A percentile compares a stretch with the other conserved stretches of the same genome.
Evolutionary conservation across 1,140 invertebrate species (phyloP).

Genomic region (Drosophila subobscura): DNA sequence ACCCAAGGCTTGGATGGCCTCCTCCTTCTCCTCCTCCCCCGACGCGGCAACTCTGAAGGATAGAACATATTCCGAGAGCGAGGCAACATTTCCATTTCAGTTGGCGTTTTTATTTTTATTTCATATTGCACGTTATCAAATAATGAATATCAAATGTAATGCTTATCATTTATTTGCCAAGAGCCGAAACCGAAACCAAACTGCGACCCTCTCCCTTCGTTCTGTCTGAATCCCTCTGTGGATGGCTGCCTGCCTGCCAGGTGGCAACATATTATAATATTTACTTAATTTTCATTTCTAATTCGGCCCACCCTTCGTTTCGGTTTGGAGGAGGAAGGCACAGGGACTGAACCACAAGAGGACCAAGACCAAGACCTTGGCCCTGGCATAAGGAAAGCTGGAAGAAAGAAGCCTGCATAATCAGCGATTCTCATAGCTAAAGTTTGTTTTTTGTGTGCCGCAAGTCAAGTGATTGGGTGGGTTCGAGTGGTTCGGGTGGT

Average conservation of each 20-base stretch:
- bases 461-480: conserved; percentile 52
- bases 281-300: conserved; percentile 83
- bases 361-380: conserved; percentile 49
- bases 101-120: conserved; percentile 81
- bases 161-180: conserved; percentile 83
- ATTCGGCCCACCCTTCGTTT: conserved; percentile 39
- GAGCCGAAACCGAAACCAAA: conserved; percentile 52
- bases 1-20: neutral
- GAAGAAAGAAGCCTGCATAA: conserved; percentile 65
- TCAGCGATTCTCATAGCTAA: conserved; percentile 62
- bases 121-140: conserved; percentile 81
- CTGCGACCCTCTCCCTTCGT: neutral
- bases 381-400: conserved; percentile 20
- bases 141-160: conserved; percentile 84
- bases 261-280: conserved; percentile 79
- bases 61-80: neutral
- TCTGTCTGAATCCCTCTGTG: neutral
- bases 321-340: conserved; percentile 12
- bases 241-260: conserved; percentile 16
- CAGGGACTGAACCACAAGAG: conserved; percentile 5
- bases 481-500: too few relatives aligned
- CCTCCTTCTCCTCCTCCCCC: conserved; percentile 5
- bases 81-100: conserved; percentile 75
- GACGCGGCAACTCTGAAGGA: neutral
- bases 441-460: conserved; percentile 46